phyloP scores from a whole-genome alignment of 2,888 invertebrate genomes.

The Cistogaster globosa region DNA sequence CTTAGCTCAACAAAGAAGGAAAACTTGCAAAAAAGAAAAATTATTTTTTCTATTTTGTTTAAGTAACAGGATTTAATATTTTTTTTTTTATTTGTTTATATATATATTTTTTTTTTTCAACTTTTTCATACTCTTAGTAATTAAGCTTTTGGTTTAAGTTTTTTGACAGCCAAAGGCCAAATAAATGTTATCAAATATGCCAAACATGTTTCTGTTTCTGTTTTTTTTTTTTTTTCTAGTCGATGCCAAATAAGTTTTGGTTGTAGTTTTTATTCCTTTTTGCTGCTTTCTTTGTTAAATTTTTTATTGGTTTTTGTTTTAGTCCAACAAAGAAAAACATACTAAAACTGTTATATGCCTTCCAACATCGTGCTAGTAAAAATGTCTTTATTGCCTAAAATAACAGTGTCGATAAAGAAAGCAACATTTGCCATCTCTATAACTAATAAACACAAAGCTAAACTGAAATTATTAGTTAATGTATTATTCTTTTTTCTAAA shows the following conservation, averaged over 20 bases:
- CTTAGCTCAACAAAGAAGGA: no score
- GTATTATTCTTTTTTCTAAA: slow-evolving; percentile 15
- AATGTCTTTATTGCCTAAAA: not conserved
- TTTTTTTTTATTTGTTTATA: not conserved
- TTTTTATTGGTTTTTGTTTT: slow-evolving; percentile 1
- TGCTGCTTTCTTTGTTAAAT: not conserved
- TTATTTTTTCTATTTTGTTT: not conserved
- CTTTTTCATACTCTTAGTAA: not conserved
- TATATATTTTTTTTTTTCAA: not conserved
- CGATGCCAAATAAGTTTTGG: slow-evolving; percentile 25
- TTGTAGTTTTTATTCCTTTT: not conserved
- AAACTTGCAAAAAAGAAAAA: not conserved
- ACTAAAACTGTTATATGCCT: not conserved
- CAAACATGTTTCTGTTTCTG: slow-evolving; percentile 45
- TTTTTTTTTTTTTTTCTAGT: not conserved
- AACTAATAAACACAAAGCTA: slow-evolving; percentile 70
- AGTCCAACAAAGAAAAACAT: not conserved
- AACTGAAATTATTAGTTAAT: slow-evolving; percentile 64
- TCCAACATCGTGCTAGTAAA: not conserved
- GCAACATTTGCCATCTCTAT: slow-evolving; percentile 46
- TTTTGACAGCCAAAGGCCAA: slow-evolving; percentile 2
- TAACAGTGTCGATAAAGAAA: not conserved
- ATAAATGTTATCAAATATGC: slow-evolving; percentile 47
- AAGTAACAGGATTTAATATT: not conserved
- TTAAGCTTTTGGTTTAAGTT: not conserved